phyloP scores from a whole-genome alignment of 1,140 invertebrate species.

The Cydia splendana region DNA sequence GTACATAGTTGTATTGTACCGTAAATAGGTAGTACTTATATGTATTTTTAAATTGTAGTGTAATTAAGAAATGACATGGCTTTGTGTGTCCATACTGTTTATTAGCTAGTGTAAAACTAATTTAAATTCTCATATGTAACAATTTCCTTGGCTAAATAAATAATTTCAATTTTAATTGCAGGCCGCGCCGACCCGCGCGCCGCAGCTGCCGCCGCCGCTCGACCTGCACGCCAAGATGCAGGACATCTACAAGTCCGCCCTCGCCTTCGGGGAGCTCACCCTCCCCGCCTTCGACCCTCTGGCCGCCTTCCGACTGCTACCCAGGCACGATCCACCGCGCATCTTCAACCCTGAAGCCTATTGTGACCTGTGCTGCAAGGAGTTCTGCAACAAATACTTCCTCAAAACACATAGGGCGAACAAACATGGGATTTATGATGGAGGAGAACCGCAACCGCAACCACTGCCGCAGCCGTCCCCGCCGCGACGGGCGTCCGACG shows the following conservation, averaged over 20 bases:
- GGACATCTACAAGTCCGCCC: slow-evolving; percentile 78
- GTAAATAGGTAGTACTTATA: no score
- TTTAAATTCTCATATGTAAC: no score
- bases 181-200: slow-evolving; percentile 67
- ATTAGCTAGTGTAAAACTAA: no score
- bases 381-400: slow-evolving; percentile 99
- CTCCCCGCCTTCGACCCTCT: slow-evolving; percentile 75
- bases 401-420: slow-evolving; percentile 98
- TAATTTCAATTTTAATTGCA: no score
- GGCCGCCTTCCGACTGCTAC: slow-evolving; percentile 79
- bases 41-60: no score
- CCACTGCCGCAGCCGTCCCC: slow-evolving; percentile 68
- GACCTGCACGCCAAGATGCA: slow-evolving; percentile 78
- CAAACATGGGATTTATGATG: slow-evolving; percentile 93
- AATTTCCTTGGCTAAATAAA: no score
- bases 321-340: slow-evolving; percentile 84
- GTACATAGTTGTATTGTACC: no score
- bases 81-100: no score
- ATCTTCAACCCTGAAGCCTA: slow-evolving; percentile 98
- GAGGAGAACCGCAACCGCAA: slow-evolving; percentile 74
- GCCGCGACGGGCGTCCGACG: slow-evolving; percentile 73
- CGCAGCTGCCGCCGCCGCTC: slow-evolving; percentile 54
- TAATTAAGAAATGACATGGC: no score
- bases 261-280: slow-evolving; percentile 75
- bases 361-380: slow-evolving; percentile 98